Evolutionary conservation across 1,140 invertebrate genomes (phyloP), one percentile per base, ranked within the genome.

Genomic region (Zaprionus capensis): DNA sequence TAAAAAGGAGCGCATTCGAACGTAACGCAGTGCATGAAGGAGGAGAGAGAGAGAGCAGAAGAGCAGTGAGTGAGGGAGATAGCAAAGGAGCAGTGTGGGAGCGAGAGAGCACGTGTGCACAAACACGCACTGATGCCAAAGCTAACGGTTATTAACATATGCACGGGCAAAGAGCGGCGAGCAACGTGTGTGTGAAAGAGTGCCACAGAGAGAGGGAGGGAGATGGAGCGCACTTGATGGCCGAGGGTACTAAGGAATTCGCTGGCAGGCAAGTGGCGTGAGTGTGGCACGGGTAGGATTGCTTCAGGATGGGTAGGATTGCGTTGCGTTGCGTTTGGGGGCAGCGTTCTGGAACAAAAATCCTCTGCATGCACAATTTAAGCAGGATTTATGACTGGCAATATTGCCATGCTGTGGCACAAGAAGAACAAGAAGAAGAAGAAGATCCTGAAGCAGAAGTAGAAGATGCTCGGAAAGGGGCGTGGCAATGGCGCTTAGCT

Each of bases 281-380:
- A 57, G 62, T 49, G 26, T 36, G 44, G 51, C 41, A 9, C 7
- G n/a, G 36, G 56, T 28, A 14, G 5, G 5, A 15, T 4, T 56
- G 59, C 31, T 20, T 38, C 20, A 44, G 7, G 36, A 9, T 11
- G n/a, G 28, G 44, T 28, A 22, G 5, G 14, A 20, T 7, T 63
- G 68, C 22, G 41, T 57, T 28, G 56, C 49, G 31, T 71, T 77
- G 64, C 46, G 71, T 53, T 69, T 61, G 38, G 58, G 68, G 68
- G 68, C 61, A 76, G 41, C 82, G 84, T 88, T 90, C 85, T 88
- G 86, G 86, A 88, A 90, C 86, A 90, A 91, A 90, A 90, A 90
- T 90, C 86, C 81, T 90, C 85, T 90, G 79, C 85, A 90, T 90
- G 85, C 85, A 90, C 85, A 90, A 90, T 90, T 90, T 90, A 91